Conservation (phyloP, 1,140 invertebrate genomes). For the Papilio polytes region DNA sequence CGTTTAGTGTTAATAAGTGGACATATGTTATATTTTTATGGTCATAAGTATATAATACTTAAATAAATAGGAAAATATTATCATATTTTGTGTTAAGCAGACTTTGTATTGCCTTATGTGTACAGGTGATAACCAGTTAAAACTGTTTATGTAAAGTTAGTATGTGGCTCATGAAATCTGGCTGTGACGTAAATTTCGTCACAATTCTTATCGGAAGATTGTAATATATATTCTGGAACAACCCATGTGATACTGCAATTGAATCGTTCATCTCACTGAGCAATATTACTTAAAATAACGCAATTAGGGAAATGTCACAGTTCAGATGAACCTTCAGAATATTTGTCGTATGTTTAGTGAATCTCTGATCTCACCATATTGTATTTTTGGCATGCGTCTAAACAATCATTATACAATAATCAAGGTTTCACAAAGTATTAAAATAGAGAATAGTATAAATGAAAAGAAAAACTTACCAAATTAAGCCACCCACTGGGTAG, state of each 20-base stretch:
- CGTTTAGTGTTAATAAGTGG: neutral
- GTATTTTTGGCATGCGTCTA: neutral
- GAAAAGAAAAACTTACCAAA: constrained; percentile 71
- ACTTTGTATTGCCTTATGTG: constrained; percentile 19
- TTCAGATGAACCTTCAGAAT: neutral
- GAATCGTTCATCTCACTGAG: neutral
- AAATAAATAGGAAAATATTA: constrained; percentile 3
- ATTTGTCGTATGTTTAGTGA: neutral
- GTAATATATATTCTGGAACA: neutral
- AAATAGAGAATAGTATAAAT: neutral
- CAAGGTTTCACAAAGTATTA: neutral
- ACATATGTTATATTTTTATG: neutral
- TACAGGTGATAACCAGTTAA: constrained; percentile 27
- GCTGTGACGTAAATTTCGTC: constrained; percentile 57
- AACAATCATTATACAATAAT: neutral
- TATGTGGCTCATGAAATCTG: constrained; percentile 29
- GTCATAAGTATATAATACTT: neutral
- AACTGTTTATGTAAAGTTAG: constrained; percentile 30
- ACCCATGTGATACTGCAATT: neutral
- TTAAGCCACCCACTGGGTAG: constrained; percentile 84
- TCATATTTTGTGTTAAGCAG: neutral
- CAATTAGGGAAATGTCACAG: constrained; percentile 8
- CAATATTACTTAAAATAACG: neutral
- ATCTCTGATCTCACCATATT: neutral
- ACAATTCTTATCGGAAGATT: constrained; percentile 36